A percentile compares a stretch with the other conserved stretches of the same genome.
Evolutionary conservation across 2,113 vertebrate genomes (phyloP).

Genomic region (Grallaria varia): DNA sequence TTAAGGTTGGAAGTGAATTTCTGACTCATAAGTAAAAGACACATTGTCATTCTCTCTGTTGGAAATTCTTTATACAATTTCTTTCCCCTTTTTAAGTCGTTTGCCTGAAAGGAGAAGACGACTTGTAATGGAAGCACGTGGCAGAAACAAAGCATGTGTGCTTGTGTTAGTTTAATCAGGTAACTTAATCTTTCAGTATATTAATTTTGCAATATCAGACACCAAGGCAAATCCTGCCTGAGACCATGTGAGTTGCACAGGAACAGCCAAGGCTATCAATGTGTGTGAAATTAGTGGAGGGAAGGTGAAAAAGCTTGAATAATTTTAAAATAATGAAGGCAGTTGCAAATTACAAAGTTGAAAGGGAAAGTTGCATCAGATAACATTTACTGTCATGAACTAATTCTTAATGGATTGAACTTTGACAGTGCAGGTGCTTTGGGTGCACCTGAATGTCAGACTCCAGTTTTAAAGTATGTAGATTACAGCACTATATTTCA

Average conservation of each 20-base stretch:
- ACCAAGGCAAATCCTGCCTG: background rate
- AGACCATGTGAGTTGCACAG: background rate
- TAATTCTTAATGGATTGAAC: background rate
- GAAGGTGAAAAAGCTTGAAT: background rate
- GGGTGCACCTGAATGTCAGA: background rate
- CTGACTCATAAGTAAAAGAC: constrained; percentile 4
- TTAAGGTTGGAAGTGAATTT: background rate
- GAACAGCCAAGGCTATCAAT: background rate
- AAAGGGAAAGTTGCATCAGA: background rate
- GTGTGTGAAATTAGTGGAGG: background rate
- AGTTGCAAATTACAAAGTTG: background rate
- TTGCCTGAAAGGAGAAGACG: background rate
- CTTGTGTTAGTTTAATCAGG: background rate
- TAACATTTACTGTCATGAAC: background rate
- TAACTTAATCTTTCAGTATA: background rate
- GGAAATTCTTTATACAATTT: background rate
- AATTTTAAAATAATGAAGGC: background rate
- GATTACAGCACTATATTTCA: background rate
- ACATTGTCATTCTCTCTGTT: background rate
- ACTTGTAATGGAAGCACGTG: background rate
- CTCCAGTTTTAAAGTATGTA: background rate
- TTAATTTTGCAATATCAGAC: background rate
- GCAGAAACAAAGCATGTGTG: background rate
- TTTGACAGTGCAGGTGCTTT: background rate
- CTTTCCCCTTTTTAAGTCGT: background rate